A percentile compares a stretch with the other conserved stretches of the same genome.
phyloP scores from a whole-genome alignment of 2,888 invertebrate species.

The Eudemis profundana region DNA sequence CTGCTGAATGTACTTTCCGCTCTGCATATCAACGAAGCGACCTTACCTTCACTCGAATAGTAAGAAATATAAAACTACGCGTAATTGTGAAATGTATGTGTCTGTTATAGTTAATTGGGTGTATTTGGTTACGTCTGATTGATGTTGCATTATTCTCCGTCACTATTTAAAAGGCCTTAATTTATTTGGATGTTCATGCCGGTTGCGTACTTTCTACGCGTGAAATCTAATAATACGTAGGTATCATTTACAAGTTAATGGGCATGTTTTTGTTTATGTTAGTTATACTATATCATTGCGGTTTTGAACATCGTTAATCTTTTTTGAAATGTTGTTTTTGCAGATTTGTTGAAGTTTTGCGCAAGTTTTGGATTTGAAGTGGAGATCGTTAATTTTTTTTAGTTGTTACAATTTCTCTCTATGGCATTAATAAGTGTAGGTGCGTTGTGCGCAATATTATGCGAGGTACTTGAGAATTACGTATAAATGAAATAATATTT shows the following conservation, averaged over 20 bases:
- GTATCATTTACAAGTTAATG: constrained; percentile 28
- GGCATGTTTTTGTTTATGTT: constrained; percentile 28
- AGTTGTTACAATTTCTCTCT: background rate
- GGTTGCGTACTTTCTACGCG: constrained; percentile 1
- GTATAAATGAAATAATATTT: too few relatives aligned
- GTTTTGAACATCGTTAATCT: constrained; percentile 24
- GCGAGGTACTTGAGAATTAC: background rate
- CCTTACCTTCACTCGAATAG: constrained; percentile 25
- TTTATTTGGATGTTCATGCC: background rate
- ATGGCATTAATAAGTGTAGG: background rate
- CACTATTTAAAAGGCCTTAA: constrained; percentile 2
- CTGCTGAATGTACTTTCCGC: too few relatives aligned
- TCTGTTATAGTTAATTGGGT: constrained; percentile 23
- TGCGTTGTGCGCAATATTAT: background rate
- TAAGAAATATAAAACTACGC: constrained; percentile 24
- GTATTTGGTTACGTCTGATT: constrained; percentile 24
- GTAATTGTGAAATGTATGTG: constrained; percentile 40
- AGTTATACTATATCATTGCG: constrained; percentile 35
- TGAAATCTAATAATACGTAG: constrained; percentile 9
- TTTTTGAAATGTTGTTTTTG: background rate
- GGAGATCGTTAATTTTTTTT: constrained; percentile 6
- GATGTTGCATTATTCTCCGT: constrained; percentile 23
- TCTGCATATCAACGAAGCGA: background rate
- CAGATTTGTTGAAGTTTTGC: constrained; percentile 6
- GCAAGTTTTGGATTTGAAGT: background rate